phyloP scores from a whole-genome alignment of 2,797 vertebrate genomes.

The Rhyacichthys aspro region DNA sequence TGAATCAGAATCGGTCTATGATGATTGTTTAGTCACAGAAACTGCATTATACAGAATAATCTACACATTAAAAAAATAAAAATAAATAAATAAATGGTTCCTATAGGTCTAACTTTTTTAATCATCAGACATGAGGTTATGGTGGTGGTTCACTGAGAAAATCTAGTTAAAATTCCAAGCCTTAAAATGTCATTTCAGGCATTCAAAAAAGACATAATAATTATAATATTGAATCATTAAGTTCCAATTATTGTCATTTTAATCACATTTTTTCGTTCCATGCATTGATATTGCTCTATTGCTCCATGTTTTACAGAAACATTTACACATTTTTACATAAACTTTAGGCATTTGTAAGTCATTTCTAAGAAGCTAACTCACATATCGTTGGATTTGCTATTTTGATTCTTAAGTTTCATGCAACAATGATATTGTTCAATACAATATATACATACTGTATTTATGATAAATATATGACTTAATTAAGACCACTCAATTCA shows the following conservation, averaged over 20 bases:
- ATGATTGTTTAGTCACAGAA: too few relatives aligned
- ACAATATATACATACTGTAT: slow-evolving; percentile 13
- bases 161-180: too few relatives aligned
- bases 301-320: neutral
- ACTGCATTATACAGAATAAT: too few relatives aligned
- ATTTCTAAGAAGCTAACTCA: slow-evolving; percentile 24
- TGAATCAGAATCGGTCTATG: too few relatives aligned
- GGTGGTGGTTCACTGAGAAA: too few relatives aligned
- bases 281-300: neutral
- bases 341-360: neutral
- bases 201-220: too few relatives aligned
- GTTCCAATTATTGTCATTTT: neutral
- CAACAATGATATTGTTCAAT: slow-evolving; percentile 17
- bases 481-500: neutral
- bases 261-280: neutral
- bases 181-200: too few relatives aligned
- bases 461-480: neutral
- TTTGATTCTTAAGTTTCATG: slow-evolving; percentile 30
- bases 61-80: too few relatives aligned
- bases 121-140: too few relatives aligned
- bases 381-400: slow-evolving; percentile 56
- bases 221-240: too few relatives aligned
- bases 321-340: neutral
- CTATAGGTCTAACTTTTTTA: too few relatives aligned
- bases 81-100: too few relatives aligned